Conservation (phyloP, 2,888 invertebrate genomes). For the Tenthredo scrophulariae region DNA sequence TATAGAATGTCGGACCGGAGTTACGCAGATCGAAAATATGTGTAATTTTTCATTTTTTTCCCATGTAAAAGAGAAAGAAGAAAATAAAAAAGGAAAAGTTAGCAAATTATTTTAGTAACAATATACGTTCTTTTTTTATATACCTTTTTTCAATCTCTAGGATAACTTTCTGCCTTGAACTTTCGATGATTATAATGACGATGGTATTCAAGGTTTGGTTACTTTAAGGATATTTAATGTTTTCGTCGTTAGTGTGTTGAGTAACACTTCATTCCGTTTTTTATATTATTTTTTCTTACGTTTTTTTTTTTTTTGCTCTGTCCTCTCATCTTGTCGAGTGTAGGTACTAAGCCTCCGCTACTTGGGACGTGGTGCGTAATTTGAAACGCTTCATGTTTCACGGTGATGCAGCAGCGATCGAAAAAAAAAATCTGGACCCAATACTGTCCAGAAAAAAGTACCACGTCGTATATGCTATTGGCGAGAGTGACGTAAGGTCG, state of each 20-base stretch:
- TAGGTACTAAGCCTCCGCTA: conserved; percentile 17
- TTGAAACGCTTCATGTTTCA: conserved; percentile 41
- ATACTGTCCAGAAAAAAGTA: background rate
- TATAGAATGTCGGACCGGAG: background rate
- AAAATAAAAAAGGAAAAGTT: no score
- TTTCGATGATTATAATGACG: background rate
- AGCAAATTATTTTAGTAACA: background rate
- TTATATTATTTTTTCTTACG: background rate
- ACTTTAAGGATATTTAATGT: background rate
- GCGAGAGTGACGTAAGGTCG: background rate
- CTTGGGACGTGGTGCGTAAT: conserved; percentile 27
- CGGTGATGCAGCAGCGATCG: conserved; percentile 19
- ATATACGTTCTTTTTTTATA: background rate
- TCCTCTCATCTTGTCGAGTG: conserved; percentile 33
- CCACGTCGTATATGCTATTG: background rate
- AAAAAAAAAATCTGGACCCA: background rate
- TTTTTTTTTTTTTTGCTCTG: background rate
- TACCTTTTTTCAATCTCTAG: background rate
- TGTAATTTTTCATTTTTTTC: background rate
- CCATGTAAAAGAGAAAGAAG: background rate
- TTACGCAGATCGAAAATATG: background rate
- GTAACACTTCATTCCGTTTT: background rate
- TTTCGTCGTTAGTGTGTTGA: background rate
- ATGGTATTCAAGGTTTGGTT: background rate
- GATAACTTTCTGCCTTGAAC: background rate